phyloP scores from a whole-genome alignment of 2,797 vertebrate genomes.

The Rachycentron canadum region DNA sequence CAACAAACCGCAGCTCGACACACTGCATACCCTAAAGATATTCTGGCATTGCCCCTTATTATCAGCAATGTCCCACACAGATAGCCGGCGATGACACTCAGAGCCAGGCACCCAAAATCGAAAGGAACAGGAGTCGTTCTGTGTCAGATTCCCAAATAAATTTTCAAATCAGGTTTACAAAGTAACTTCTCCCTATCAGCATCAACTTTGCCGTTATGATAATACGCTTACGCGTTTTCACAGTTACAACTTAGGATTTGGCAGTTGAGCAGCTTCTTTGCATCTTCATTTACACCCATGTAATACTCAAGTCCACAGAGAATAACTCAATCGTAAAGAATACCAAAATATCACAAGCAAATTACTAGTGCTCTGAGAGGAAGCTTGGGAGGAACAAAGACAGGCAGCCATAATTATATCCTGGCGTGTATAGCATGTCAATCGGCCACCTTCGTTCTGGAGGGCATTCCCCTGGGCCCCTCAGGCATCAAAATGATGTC shows the following conservation, averaged over 20 bases:
- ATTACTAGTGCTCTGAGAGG: constrained; percentile 85
- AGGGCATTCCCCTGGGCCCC: constrained; percentile 84
- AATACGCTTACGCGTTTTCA: constrained; percentile 34
- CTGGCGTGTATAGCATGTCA: constrained; percentile 87
- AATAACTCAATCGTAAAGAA: constrained; percentile 82
- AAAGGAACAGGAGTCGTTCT: constrained; percentile 21
- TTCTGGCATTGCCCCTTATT: constrained; percentile 76
- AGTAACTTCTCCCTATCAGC: constrained; percentile 31
- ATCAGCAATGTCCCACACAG: constrained; percentile 75
- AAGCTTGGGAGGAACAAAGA: constrained; percentile 87
- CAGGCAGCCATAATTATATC: constrained; percentile 88
- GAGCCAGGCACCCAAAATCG: constrained; percentile 47
- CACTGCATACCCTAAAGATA: constrained; percentile 79
- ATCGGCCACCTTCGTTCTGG: constrained; percentile 85
- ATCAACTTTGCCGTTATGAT: constrained; percentile 25
- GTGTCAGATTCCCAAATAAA: constrained; percentile 52
- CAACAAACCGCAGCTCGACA: constrained; percentile 81
- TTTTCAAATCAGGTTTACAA: constrained; percentile 47
- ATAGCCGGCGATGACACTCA: constrained; percentile 64
- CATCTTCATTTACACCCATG: constrained; percentile 75
- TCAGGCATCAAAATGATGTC: constrained; percentile 87
- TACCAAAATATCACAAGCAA: constrained; percentile 87
- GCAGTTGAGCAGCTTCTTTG: constrained; percentile 58
- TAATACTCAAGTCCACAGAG: constrained; percentile 81
- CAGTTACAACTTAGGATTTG: constrained; percentile 60